Evolutionary conservation across 2,113 vertebrate species (phyloP).

Genomic region (Tamias sibiricus): DNA sequence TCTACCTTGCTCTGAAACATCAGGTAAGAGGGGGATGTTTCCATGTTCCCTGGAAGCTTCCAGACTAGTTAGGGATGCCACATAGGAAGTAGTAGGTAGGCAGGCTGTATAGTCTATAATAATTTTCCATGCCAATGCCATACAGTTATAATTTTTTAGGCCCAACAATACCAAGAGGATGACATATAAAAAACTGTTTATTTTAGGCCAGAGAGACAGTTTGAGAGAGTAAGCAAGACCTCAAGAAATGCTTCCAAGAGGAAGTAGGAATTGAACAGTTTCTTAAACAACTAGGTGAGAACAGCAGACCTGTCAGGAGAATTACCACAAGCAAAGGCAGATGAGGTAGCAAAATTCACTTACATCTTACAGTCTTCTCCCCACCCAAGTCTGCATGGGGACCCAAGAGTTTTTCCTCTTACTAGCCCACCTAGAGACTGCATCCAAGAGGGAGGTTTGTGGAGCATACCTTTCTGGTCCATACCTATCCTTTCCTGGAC

Average conservation of each 20-base stretch:
- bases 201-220: constrained; percentile 36
- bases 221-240: background rate
- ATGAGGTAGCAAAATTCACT: background rate
- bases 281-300: background rate
- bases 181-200: constrained; percentile 7
- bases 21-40: background rate
- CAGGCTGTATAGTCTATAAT: background rate
- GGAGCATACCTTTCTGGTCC: background rate
- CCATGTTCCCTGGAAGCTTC: background rate
- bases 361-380: background rate
- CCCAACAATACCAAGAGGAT: background rate
- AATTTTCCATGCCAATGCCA: background rate
- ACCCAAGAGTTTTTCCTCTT: background rate
- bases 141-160: constrained; percentile 23
- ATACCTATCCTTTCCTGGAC: constrained; percentile 48
- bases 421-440: background rate
- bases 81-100: background rate
- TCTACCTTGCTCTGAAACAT: background rate
- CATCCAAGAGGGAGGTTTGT: background rate
- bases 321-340: background rate
- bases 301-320: background rate
- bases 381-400: background rate
- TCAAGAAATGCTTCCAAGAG: constrained; percentile 20
- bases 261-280: background rate
- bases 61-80: background rate